Evolutionary conservation across 2,113 vertebrate species (phyloP).

Genomic region (Polypterus senegalus): DNA sequence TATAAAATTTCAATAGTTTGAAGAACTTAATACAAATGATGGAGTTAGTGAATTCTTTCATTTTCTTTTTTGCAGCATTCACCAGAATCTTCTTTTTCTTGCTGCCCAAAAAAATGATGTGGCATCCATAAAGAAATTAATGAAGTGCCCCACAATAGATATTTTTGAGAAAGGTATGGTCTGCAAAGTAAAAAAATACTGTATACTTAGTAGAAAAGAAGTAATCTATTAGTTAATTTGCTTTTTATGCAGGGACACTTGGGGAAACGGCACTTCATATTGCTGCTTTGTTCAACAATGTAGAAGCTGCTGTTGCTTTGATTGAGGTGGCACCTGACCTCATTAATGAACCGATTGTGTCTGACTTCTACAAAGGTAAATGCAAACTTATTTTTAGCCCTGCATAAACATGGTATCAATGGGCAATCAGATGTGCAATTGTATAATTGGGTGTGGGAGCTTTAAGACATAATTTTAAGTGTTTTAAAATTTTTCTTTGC

Average conservation of each 20-base stretch:
- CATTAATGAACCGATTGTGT: conserved; percentile 81
- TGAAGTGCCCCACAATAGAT: conserved; percentile 59
- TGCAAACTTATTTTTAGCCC: no score
- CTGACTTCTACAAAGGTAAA: conserved; percentile 76
- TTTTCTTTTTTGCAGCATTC: conserved; percentile 46
- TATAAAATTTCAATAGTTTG: no score
- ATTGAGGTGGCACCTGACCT: conserved; percentile 79
- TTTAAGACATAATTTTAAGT: no score
- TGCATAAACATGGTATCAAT: no score
- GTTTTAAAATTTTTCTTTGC: no score
- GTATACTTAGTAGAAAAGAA: no score
- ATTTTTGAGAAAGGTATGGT: conserved; percentile 71
- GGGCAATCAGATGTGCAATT: no score
- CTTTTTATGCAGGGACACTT: conserved; percentile 53
- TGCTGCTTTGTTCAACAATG: conserved; percentile 67
- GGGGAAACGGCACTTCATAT: conserved; percentile 86
- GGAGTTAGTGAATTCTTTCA: background rate
- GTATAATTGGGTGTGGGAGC: no score
- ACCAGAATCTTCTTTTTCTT: conserved; percentile 70
- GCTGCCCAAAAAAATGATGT: conserved; percentile 72
- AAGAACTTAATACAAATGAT: no score
- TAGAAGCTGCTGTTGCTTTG: conserved; percentile 64
- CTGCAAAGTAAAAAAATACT: background rate
- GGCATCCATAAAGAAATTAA: conserved; percentile 62
- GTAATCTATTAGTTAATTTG: no score